Base-by-base conservation (phyloP, 2,113 vertebrate genomes). In the Eulemur rufifrons region DNA sequence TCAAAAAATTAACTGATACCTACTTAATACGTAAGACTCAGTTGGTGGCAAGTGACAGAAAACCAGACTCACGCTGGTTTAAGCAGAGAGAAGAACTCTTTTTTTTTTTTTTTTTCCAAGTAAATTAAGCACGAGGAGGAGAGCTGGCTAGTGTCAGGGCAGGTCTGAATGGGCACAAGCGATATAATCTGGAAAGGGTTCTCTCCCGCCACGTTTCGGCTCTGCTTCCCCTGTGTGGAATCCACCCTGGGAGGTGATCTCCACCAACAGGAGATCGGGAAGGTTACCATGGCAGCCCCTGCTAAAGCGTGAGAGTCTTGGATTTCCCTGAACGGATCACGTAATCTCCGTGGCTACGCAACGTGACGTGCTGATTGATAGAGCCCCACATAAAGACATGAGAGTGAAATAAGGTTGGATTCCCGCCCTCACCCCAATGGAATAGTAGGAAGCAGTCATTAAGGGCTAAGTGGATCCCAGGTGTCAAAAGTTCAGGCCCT, bases 1-100 rank as follows among this genome's bases (percentile, higher is more conserved):
- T 96, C 93, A 96, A 96, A 95, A 97, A 91, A 91, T 97, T 95
- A 96, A 95, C 91, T 25, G 15, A 95, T 94, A 95, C 34, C 86
- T 97, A 84, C 80, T 96, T 93, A 95, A 91, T 95, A 71, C 81
- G 78, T 96, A 81, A 86, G 61, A 95, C 37, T 91, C 14, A 2
- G 52, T 96, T 89, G 86, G 93, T 96, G 45, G 68, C 83, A 93
- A 97, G 61, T 81, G 89, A 95, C 86, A 93, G 86, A 97, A 97
- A 94, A 94, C 85, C 91, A 94, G 74, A 66, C 39, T 91, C 56
- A 84, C 59, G 91, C 23, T 95, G 25, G 32, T 96, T 86, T 96
- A 86, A 95, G 61, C 59, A 83, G 27, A 61, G n/a, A 83, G n/a
- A 42, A 56, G 32, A 96, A 74, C 76, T 74, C 39, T 56, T 6